Evolutionary conservation across 2,888 invertebrate species (phyloP), one percentile per base, ranked within the genome.

Genomic region (Linnaemya tessellans): DNA sequence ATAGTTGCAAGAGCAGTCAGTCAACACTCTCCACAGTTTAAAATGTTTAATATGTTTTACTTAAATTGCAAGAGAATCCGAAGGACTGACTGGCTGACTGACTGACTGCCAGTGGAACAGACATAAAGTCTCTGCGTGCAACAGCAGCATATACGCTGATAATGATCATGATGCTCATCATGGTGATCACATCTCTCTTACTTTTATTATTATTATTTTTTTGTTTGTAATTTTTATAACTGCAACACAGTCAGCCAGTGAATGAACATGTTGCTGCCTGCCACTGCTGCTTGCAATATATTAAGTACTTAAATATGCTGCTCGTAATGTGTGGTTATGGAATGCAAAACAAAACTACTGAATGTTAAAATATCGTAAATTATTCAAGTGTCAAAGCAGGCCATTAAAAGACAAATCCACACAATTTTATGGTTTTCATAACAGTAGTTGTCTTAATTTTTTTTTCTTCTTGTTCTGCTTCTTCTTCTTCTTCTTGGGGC

Each of bases 301-400:
- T 84, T 60, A 87, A 70, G 60, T 73, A 58, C 73, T 51, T 68
- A 49, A 67, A 54, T 87, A 84, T 84, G 83, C 78, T 75, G 51
- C 62, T 64, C 62, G 70, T 79, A 54, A 64, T 71, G 43, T 81
- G 58, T 85, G 78, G 78, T 79, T 82, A 65, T 62, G 82, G 75
- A 54, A 79, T 82, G 77, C 60, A 64, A 73, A 70, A 79, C 43
- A 68, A 62, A 82, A 75, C 74, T 74, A 58, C 90, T 91, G 90
- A 89, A 90, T 89, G 91, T 90, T 92, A 90, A 92, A 91, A 89
- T 89, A 90, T 91, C 92, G 89, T 92, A 92, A 92, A 92, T 92
- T 91, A 92, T 91, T 90, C 88, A 89, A 92, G 91, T 92, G 91
- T 89, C 92, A 90, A 89, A 88, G 89, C 70, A 64, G 56, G 43